Conservation (phyloP, 30 jellyfish, hydroid and myxozoan genomes). For the Aurelia aurita complex sp. Pacific region DNA sequence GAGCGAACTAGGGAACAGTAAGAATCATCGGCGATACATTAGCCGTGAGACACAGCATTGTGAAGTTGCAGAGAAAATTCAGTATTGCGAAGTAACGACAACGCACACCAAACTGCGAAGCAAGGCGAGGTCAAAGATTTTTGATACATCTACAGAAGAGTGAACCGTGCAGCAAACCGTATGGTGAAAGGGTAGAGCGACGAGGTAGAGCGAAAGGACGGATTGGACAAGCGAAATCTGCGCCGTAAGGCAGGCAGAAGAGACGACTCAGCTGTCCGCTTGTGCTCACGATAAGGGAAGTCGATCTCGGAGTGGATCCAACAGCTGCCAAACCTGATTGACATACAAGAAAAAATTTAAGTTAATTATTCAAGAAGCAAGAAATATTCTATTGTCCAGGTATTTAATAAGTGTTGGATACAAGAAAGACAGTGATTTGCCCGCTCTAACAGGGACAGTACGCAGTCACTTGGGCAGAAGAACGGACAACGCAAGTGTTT, state of each 20-base stretch:
- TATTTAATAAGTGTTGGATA: slow-evolving; percentile 47
- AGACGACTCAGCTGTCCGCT: background rate
- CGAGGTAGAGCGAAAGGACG: too few relatives aligned
- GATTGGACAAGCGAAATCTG: too few relatives aligned
- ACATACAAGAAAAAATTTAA: slow-evolving; percentile 28
- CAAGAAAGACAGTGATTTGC: slow-evolving; percentile 50
- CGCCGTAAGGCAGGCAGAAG: background rate
- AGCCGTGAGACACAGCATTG: too few relatives aligned
- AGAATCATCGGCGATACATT: too few relatives aligned
- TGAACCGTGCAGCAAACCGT: too few relatives aligned
- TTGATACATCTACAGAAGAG: too few relatives aligned
- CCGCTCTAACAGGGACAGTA: background rate
- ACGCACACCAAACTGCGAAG: too few relatives aligned
- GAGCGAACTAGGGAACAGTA: too few relatives aligned
- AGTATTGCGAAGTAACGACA: too few relatives aligned
- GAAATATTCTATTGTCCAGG: slow-evolving; percentile 48
- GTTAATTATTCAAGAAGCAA: slow-evolving; percentile 45
- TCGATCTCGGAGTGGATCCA: background rate
- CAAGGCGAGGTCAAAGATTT: too few relatives aligned
- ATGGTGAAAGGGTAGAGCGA: too few relatives aligned
- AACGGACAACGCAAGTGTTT: background rate
- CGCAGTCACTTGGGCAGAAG: background rate
- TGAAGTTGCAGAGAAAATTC: too few relatives aligned
- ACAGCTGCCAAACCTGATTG: slow-evolving; percentile 61
- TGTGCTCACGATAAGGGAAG: background rate